A percentile compares a stretch with the other conserved stretches of the same genome.
Evolutionary conservation across 2,113 vertebrate species (phyloP).

Genomic region (Meriones unguiculatus): DNA sequence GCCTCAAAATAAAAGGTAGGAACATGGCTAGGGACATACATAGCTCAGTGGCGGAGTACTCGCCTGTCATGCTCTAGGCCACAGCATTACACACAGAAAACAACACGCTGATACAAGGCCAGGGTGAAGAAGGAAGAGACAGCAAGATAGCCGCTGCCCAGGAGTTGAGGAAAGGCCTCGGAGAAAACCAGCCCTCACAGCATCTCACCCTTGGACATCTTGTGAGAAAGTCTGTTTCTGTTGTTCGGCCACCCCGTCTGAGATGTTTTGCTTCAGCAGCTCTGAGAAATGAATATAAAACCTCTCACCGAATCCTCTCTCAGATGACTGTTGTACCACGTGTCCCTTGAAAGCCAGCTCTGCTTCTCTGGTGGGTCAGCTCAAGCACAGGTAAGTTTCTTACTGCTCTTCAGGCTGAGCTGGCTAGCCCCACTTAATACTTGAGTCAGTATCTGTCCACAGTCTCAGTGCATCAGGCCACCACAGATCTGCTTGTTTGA

Average conservation of each 20-base stretch:
- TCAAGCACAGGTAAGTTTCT: rapidly evolving
- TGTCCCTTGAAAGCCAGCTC: neutral
- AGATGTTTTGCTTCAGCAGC: neutral
- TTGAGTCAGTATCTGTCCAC: neutral
- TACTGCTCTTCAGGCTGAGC: neutral
- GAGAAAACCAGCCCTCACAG: neutral
- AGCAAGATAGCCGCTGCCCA: neutral
- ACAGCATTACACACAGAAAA: neutral
- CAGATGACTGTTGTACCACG: neutral
- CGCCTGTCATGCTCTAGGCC: neutral
- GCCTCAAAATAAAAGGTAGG: neutral
- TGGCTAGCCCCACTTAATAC: neutral
- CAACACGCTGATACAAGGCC: neutral
- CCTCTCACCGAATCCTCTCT: neutral
- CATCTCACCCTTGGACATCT: neutral
- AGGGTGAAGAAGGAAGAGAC: neutral
- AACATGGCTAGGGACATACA: neutral
- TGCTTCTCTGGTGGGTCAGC: neutral
- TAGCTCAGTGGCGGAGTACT: neutral
- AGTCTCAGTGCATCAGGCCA: neutral
- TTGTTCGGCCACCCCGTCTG: neutral
- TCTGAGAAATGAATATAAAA: neutral
- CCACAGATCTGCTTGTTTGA: neutral
- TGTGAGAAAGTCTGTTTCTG: neutral
- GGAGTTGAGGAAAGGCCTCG: neutral